These are phyloP conservation scores for Hydrophis major DNA, from an alignment of 2,797 vertebrate genomes.

Conservation along the genomic window DNA sequence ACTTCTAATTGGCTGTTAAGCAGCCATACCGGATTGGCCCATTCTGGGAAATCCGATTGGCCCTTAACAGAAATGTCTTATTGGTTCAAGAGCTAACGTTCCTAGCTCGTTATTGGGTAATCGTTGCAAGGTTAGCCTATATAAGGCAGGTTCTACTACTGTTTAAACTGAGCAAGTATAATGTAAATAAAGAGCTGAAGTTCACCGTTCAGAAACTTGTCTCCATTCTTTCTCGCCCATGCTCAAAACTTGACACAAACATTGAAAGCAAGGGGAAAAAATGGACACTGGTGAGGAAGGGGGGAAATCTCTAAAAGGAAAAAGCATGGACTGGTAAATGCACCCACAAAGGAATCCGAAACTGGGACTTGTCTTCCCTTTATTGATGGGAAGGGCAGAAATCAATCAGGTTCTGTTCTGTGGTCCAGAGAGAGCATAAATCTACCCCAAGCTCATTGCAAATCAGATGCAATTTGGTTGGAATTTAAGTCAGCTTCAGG, in stretches of 20 bases:
- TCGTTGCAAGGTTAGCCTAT: too few relatives aligned
- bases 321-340: background rate
- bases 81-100: too few relatives aligned
- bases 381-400: background rate
- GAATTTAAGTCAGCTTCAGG: background rate
- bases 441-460: background rate
- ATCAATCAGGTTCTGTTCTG: background rate
- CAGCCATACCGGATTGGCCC: too few relatives aligned
- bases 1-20: too few relatives aligned
- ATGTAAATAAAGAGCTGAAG: too few relatives aligned
- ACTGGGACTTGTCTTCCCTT: background rate
- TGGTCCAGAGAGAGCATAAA: background rate
- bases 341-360: background rate
- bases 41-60: too few relatives aligned
- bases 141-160: too few relatives aligned
- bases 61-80: too few relatives aligned
- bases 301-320: background rate
- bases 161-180: too few relatives aligned
- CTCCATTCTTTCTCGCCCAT: too few relatives aligned
- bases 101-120: too few relatives aligned
- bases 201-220: too few relatives aligned
- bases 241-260: background rate
- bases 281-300: background rate
- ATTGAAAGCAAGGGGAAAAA: background rate
- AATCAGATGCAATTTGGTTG: background rate